Evolutionary conservation across 2,888 invertebrate species (phyloP).

Genomic region (Chaetoderma sp.): DNA sequence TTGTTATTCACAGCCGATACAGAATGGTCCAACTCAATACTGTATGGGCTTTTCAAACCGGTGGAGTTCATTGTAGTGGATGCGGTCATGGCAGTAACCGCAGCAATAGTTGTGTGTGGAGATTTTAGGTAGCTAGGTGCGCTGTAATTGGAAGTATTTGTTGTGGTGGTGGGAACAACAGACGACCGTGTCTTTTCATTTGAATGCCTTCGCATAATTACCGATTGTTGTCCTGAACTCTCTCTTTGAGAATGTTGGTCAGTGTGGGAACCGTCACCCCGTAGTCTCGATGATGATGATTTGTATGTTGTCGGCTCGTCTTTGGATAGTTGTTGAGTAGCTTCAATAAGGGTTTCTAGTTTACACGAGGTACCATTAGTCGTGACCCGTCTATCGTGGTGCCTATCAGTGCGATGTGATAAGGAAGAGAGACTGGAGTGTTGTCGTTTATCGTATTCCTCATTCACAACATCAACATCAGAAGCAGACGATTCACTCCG

Average conservation of each 20-base stretch:
- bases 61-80: not conserved
- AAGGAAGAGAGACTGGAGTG: slow-evolving; percentile 8
- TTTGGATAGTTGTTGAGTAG: slow-evolving; percentile 22
- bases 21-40: not conserved
- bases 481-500: slow-evolving; percentile 67
- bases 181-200: slow-evolving; percentile 14
- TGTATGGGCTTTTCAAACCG: not conserved
- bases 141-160: not conserved
- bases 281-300: too few relatives aligned
- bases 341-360: slow-evolving; percentile 35
- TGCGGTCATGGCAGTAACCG: too few relatives aligned
- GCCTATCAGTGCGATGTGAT: not conserved
- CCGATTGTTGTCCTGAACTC: slow-evolving; percentile 52
- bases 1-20: slow-evolving; percentile 3
- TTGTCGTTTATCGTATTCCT: slow-evolving; percentile 49
- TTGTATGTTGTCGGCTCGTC: slow-evolving; percentile 2
- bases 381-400: too few relatives aligned
- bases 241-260: slow-evolving; percentile 42
- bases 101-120: too few relatives aligned
- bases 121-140: not conserved
- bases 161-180: not conserved
- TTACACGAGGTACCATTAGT: slow-evolving; percentile 15
- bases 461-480: slow-evolving; percentile 64
- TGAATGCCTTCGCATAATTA: slow-evolving; percentile 59
- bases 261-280: slow-evolving; percentile 10